Evolutionary conservation across 2,113 vertebrate genomes (phyloP).

Genomic region (Telmatochromis sp.): DNA sequence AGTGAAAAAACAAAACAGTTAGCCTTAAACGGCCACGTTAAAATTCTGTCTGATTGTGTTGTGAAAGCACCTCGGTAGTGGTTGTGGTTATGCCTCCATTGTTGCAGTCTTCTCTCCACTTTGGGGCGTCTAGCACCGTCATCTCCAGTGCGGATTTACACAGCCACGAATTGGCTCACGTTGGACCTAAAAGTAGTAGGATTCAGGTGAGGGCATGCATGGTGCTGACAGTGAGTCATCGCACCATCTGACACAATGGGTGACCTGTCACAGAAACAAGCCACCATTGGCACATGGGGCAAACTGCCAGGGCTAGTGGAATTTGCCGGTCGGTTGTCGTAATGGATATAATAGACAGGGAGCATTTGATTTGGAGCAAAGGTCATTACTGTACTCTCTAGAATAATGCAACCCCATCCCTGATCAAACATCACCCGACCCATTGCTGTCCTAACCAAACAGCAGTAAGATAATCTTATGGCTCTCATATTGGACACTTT

Average conservation of each 20-base stretch:
- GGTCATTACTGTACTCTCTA: slow-evolving; percentile 29
- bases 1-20: neutral
- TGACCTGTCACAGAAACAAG: neutral
- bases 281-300: neutral
- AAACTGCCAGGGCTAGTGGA: slow-evolving; percentile 1
- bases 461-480: neutral
- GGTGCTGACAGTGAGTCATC: slow-evolving; percentile 35
- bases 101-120: neutral
- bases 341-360: neutral
- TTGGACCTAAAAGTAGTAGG: neutral
- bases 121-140: neutral
- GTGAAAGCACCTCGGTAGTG: neutral
- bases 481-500: neutral
- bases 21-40: neutral
- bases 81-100: neutral
- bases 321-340: slow-evolving; percentile 17
- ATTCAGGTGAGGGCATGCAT: neutral
- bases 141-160: neutral
- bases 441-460: slow-evolving; percentile 15
- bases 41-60: neutral
- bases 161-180: neutral
- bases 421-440: slow-evolving; percentile 33
- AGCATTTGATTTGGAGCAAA: slow-evolving; percentile 52
- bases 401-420: slow-evolving; percentile 35
- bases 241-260: slow-evolving; percentile 36